Evolutionary conservation across 2,888 invertebrate genomes (phyloP).

Genomic region (Agonopterix alstromeriana): DNA sequence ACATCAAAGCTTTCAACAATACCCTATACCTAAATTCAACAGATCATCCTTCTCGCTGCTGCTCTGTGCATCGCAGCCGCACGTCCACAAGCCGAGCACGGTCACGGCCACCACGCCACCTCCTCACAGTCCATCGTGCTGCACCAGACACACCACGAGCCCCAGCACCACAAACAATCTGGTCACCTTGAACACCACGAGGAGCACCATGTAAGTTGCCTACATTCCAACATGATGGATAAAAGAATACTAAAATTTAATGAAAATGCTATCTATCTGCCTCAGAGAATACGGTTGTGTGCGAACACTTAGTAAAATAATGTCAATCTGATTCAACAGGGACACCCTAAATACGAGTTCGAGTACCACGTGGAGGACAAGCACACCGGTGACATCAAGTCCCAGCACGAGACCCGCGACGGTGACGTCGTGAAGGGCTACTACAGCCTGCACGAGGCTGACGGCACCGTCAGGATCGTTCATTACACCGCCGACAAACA

Average conservation of each 20-base stretch:
- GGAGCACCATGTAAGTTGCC: slow-evolving; percentile 14
- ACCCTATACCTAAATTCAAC: too few species aligned
- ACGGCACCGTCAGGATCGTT: slow-evolving; percentile 55
- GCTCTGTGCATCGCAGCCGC: slow-evolving; percentile 3
- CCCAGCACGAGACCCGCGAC: slow-evolving; percentile 39
- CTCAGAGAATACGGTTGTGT: too few species aligned
- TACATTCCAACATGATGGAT: too few species aligned
- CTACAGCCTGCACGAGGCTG: slow-evolving; percentile 59
- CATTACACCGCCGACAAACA: slow-evolving; percentile 59
- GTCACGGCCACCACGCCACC: slow-evolving; percentile 9
- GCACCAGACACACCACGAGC: slow-evolving; percentile 25
- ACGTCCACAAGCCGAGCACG: slow-evolving; percentile 5
- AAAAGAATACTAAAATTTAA: too few species aligned
- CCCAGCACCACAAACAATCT: slow-evolving; percentile 11
- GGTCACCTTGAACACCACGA: slow-evolving; percentile 17
- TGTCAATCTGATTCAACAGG: background rate
- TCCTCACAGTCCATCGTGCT: slow-evolving; percentile 36
- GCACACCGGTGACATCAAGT: slow-evolving; percentile 58
- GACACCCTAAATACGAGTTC: slow-evolving; percentile 27
- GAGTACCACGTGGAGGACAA: slow-evolving; percentile 59
- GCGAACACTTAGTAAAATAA: too few species aligned
- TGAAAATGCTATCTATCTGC: too few species aligned
- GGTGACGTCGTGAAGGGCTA: slow-evolving; percentile 48
- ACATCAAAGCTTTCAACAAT: too few species aligned
- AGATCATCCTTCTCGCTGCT: slow-evolving; percentile 4